Base-by-base conservation (phyloP, 2,113 vertebrate species). In the Struthidea cinerea region DNA sequence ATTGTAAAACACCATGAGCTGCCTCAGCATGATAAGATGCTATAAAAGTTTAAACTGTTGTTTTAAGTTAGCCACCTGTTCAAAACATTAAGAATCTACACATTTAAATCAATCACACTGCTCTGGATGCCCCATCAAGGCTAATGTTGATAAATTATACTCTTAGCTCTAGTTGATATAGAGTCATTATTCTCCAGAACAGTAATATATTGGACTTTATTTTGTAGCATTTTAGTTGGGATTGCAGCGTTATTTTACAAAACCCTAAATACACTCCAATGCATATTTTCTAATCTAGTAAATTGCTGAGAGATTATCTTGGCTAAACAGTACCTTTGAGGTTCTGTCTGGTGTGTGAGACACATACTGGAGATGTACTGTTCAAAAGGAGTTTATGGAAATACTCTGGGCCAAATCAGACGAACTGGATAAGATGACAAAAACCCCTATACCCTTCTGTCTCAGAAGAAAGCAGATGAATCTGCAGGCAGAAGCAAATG, bases 61-160 rank as follows among this genome's bases (percentile, higher is more conserved):
- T 92, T 94, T n/a, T 95, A 97, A 95, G 73, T 95, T 98, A 84
- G 68, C 83, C 95, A 97, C 96, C 95, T 98, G 94, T 94, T 97
- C 95, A 93, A 96, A 96, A 91, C 37, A 8, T 96, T 97, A 95
- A 92, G 96, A 89, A 79, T 92, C 89, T 91, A 96, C 42, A 86
- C 32, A 16, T 91, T 88, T 94, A 97, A 95, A 97, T 97, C 96
- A 96, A 96, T 96, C 96, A 95, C 56, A 77, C 69, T 42, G 49
- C 79, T 78, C 87, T 81, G 95, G 95, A 76, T 87, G 26, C 55
- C 41, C 68, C 67, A 94, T 96, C 77, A 96, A 95, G 50, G 68
- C 96, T 97, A 95, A 97, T 94, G 76, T 56, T 96, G 81, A 96
- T 95, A 90, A 92, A 96, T 94, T 97, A 53, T 68, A 67, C 82